Percentiles rank a stretch among this genome's conserved stretches.
phyloP scores from a whole-genome alignment of 2,888 invertebrate genomes.

The Pterobdella sp. region DNA sequence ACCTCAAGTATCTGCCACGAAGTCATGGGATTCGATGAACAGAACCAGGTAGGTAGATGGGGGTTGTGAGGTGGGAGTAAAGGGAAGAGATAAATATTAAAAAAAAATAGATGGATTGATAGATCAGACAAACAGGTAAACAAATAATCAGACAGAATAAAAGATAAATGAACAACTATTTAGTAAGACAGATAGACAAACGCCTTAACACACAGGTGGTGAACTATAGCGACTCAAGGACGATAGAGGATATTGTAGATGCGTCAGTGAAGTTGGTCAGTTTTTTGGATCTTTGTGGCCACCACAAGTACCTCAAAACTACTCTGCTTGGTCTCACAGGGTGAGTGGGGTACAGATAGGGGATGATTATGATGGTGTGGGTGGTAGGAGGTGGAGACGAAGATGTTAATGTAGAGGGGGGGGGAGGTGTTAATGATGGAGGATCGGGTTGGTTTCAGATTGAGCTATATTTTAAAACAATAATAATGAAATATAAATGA shows the following conservation, averaged over 20 bases:
- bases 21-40: slow-evolving; percentile 80
- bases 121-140: not conserved
- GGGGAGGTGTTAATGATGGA: not conserved
- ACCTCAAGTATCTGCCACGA: slow-evolving; percentile 93
- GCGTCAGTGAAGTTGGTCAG: slow-evolving; percentile 84
- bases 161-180: not conserved
- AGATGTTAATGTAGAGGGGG: not conserved
- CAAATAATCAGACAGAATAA: not conserved
- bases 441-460: not conserved
- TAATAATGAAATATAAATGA: not conserved
- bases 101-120: not conserved
- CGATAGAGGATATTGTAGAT: slow-evolving; percentile 86
- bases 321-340: slow-evolving; percentile 88
- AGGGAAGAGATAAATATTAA: not conserved
- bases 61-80: not conserved
- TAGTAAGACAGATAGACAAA: not conserved
- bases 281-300: slow-evolving; percentile 82
- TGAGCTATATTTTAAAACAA: not conserved
- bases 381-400: not conserved
- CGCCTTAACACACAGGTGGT: slow-evolving; percentile 61
- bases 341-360: not conserved
- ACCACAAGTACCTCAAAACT: slow-evolving; percentile 87
- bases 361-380: not conserved
- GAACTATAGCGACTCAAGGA: slow-evolving; percentile 76
- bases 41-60: slow-evolving; percentile 44